Base-by-base conservation (phyloP, 2,797 vertebrate species). In the Taenioides sp. region DNA sequence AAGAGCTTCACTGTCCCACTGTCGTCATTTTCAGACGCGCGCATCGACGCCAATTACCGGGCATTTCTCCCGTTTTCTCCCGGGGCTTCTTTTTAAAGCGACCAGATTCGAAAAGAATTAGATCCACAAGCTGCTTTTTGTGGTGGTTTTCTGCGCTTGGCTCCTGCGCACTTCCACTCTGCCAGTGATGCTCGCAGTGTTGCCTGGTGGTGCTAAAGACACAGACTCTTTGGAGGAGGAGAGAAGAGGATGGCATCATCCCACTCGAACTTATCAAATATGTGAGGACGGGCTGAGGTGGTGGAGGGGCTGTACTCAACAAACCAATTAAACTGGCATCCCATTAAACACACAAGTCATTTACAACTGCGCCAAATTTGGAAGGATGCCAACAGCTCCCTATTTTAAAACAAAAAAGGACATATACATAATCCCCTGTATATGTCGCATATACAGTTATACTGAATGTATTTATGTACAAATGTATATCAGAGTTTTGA, bases 81-180 rank as follows among this genome's bases (percentile, higher is more conserved):
- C 64, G 16, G 43, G 40, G 64, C 22, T 65, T 65, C 43, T 65
- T 65, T 65, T 65, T 18, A 49, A 50, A 65, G 64, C 16, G 43
- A 65, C 17, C 43, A 65, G 64, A 65, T 65, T 28, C 25, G 3
- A 65, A 50, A 65, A 65, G 64, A 65, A 65, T 65, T 65, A 65
- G 76, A 89, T 84, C 82, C 84, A 82, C 57, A 75, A 86, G 82
- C 86, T 84, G 78, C 77, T 82, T 73, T 87, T 81, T 80, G 58
- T 65, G 66, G 78, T 87, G 43, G 67, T 80, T 83, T 84, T 71
- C 76, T 76, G 70, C 66, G 76, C 67, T 73, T 86, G 76, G 86
- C 84, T 93, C 82, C 91, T 94, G 94, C 92, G 94, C 94, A 94
- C 89, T 92, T 87, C 73, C 83, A 83, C 88, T 86, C 64, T 83